These are phyloP conservation scores for Tethya wilhelma DNA, from an alignment of 37 sponge, comb jelly and placozoan genomes.

Conservation along the genomic window DNA sequence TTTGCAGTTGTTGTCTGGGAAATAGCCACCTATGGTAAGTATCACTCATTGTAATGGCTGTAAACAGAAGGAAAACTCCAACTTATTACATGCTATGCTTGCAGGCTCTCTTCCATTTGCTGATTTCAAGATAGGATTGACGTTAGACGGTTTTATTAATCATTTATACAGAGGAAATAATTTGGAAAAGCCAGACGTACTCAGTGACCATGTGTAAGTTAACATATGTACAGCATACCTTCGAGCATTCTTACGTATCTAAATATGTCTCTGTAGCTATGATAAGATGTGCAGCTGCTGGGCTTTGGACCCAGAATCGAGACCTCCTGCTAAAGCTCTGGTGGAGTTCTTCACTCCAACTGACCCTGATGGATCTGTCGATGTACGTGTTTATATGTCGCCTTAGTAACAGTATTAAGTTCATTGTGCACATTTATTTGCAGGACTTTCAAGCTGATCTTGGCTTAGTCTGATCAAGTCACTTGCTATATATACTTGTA, in stretches of 20 bases:
- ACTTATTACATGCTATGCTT: not conserved
- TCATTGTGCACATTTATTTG: too few species aligned
- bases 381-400: too few species aligned
- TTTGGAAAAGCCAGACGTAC: constrained; percentile 40
- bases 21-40: constrained; percentile 74
- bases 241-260: too few species aligned
- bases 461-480: too few species aligned
- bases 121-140: constrained; percentile 9
- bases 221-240: not conserved
- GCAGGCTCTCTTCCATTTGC: constrained; percentile 48
- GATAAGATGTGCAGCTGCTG: constrained; percentile 56
- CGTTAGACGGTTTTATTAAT: constrained; percentile 25
- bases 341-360: too few species aligned
- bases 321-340: constrained; percentile 40
- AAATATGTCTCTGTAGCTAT: constrained; percentile 19
- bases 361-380: too few species aligned
- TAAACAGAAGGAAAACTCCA: not conserved
- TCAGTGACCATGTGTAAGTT: constrained; percentile 59
- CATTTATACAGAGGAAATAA: constrained; percentile 61
- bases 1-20: constrained; percentile 82
- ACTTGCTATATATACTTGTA: too few species aligned
- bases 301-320: constrained; percentile 22
- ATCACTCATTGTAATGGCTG: too few species aligned
- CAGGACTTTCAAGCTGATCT: too few species aligned
- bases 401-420: too few species aligned